Evolutionary conservation across 2,113 vertebrate genomes (phyloP).

Genomic region (Perca fluviatilis): DNA sequence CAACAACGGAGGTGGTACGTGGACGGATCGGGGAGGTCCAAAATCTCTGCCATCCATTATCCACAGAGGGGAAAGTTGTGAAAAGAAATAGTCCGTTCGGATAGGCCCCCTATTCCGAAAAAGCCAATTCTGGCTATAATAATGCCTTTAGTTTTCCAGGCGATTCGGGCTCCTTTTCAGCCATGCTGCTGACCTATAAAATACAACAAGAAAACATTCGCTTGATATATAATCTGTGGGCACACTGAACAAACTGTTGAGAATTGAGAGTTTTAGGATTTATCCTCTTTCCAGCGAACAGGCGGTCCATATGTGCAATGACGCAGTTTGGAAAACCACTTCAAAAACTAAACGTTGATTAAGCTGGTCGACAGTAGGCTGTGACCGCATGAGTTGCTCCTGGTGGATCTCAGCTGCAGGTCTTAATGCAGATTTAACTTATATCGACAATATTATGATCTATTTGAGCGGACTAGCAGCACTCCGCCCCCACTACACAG

Average conservation of each 20-base stretch:
- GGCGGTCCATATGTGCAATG: slow-evolving; percentile 72
- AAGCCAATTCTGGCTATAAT: slow-evolving; percentile 79
- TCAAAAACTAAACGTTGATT: slow-evolving; percentile 63
- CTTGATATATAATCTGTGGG: slow-evolving; percentile 30
- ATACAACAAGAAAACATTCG: slow-evolving; percentile 58
- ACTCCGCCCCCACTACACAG: slow-evolving; percentile 43
- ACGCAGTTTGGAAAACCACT: slow-evolving; percentile 86
- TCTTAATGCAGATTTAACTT: slow-evolving; percentile 20
- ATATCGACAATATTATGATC: slow-evolving; percentile 18
- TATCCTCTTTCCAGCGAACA: slow-evolving; percentile 59
- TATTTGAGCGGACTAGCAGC: slow-evolving; percentile 25
- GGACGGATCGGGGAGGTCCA: slow-evolving; percentile 93
- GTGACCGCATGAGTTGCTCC: neutral
- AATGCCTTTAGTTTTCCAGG: slow-evolving; percentile 82
- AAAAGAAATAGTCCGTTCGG: slow-evolving; percentile 79
- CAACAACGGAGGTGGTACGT: slow-evolving; percentile 91
- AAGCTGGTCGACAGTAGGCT: neutral
- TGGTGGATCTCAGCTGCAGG: neutral
- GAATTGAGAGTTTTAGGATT: slow-evolving; percentile 57
- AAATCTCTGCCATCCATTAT: slow-evolving; percentile 99
- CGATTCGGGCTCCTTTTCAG: slow-evolving; percentile 81
- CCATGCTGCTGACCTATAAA: slow-evolving; percentile 85
- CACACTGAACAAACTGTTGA: slow-evolving; percentile 35
- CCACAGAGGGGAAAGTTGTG: slow-evolving; percentile 82
- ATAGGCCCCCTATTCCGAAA: slow-evolving; percentile 69